Evolutionary conservation across 1,140 invertebrate genomes (phyloP).

Genomic region (Aricia agestis): DNA sequence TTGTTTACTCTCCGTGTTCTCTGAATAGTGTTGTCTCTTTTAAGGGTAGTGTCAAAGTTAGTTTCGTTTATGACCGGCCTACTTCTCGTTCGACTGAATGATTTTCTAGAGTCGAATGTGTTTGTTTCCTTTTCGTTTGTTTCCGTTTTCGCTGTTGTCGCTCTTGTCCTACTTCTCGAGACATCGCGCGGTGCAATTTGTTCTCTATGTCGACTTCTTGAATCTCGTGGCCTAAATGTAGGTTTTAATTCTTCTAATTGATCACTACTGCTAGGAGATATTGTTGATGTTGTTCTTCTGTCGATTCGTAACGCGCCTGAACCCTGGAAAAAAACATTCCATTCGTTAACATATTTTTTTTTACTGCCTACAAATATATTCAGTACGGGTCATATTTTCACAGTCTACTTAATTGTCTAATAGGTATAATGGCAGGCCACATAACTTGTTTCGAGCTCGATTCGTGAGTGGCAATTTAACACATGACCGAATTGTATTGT

Average conservation of each 20-base stretch:
- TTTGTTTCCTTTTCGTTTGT: constrained; percentile 37
- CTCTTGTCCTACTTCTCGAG: constrained; percentile 39
- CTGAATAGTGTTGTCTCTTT: constrained; percentile 38
- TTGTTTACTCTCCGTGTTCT: constrained; percentile 40
- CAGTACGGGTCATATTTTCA: neutral
- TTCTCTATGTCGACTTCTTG: constrained; percentile 42
- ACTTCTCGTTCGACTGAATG: constrained; percentile 48
- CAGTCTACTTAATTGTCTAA: neutral
- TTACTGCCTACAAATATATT: too few relatives aligned
- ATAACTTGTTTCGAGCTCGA: constrained; percentile 17
- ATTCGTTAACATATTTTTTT: neutral
- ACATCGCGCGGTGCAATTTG: constrained; percentile 37
- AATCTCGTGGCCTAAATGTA: constrained; percentile 46
- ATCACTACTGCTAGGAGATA: constrained; percentile 34
- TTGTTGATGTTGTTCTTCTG: constrained; percentile 45
- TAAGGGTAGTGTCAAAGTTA: constrained; percentile 38
- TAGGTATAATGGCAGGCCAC: neutral
- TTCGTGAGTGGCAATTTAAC: constrained; percentile 22
- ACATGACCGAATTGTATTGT: constrained; percentile 22
- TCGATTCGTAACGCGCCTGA: constrained; percentile 46
- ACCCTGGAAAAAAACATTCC: constrained; percentile 44
- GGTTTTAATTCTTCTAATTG: constrained; percentile 40
- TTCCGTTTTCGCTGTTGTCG: constrained; percentile 25
- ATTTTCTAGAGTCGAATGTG: constrained; percentile 54
- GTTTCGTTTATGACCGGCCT: constrained; percentile 37